Evolutionary conservation across 2,797 vertebrate genomes (phyloP), one percentile per base, ranked within the genome.

Genomic region (Corythornis leucogaster): DNA sequence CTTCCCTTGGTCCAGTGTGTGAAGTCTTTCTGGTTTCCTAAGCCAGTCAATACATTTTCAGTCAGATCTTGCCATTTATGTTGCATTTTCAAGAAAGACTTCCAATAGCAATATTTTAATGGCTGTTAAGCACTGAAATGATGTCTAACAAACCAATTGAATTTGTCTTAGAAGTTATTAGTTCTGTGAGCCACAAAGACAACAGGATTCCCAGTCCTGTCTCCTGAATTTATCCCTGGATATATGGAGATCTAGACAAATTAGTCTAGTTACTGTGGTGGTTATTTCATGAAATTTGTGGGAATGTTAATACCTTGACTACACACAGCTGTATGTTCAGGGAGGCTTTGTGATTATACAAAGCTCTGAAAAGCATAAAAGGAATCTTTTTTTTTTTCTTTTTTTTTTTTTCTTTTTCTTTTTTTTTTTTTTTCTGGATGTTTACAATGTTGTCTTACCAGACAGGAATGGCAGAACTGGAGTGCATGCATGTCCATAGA

Each of bases 301-400:
- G 30, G 35, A 43, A 46, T 63, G 45, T 42, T 87, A 68, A 78
- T 91, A 77, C 25, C 45, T 69, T 58, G 73, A 15, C 62, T 80
- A 12, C 18, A 25, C 33, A 22, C 6, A 11, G 22, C 50, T 67
- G 7, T 6, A 30, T 11, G 4, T 75, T 75, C 33, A 62, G 51
- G 71, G 69, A 58, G 55, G n/a, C 33, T 91, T 78, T 91, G 80
- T 75, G 67, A 55, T 62, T 62, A 28, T 53, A 33, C 16, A 58
- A 77, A 80, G 40, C 50, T 92, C 83, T 21, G 74, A 25, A 85
- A 77, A 75, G 15, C 74, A 62, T 80, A 48, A 80, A 83, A 92
- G 11, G 40, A 80, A 31, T 51, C 5, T 0, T 80, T 79, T 11
- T 38, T 38, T 35, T 33, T 33, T 33, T 33, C 33, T 33, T 12